Base-by-base conservation (phyloP, 2,888 invertebrate genomes). In the Lasioglossum leucozonium region DNA sequence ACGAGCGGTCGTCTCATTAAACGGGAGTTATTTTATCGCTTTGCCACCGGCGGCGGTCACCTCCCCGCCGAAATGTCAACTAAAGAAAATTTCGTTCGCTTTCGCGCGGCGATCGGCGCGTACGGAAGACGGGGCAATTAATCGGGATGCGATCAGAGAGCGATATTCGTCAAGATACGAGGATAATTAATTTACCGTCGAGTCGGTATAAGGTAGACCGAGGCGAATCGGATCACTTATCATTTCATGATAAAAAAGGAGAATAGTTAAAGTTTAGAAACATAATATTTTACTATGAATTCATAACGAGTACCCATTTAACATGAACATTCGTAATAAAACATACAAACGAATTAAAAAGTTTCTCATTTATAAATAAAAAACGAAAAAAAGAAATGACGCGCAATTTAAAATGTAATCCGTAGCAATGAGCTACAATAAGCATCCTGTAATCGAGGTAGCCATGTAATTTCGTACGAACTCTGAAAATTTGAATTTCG, bases 21-120 rank as follows among this genome's bases (percentile, higher is more conserved):
- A 69, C 47, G 40, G 62, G 30, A 72, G 65, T 73, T 69, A 73
- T 78, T 82, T 78, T 71, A 73, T 81, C 69, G 37, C 37, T 67
- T 67, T 34, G 65, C 8, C 34, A 10, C 3, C 34, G 37, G 18
- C 37, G 65, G 4, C 37, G 18, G 3, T 3, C 65, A 6, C 16
- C 65, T 30, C 22, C 8, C 22, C 5, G 26, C 2, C 62, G 62
- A 30, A 62, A 62, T 30, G 62, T 62, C 65, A 13, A 65, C 65
- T 4, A 22, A 67, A 67, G 37, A 10, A 67, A 67, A 67, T 67
- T 34, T 0, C 34, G 65, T 34, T 16, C 65, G 37, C 8, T 65
- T 34, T 22, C 34, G 65, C 3, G 10, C 37, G 3, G 22, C 10
- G 22, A 16, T 4, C 10, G 18, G 65, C 30, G 4, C 18, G 62